These are phyloP conservation scores for Tromatobia lineatoria DNA, from an alignment of 2,888 invertebrate genomes.

Conservation along the genomic window DNA sequence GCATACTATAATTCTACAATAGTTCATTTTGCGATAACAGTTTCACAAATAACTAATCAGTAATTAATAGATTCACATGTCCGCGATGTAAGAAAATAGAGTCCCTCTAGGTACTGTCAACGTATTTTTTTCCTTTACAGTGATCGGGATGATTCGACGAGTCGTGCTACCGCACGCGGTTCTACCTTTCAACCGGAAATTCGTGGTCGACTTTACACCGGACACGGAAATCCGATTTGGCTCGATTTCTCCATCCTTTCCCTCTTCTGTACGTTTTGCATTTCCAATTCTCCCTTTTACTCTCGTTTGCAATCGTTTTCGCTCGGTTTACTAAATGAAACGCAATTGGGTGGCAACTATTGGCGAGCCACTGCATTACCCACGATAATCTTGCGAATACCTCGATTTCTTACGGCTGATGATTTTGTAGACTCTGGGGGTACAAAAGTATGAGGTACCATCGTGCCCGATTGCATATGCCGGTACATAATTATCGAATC, in stretches of 20 bases:
- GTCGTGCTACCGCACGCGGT: not conserved
- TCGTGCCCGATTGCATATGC: constrained; percentile 42
- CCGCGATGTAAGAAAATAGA: not conserved
- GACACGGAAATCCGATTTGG: constrained; percentile 76
- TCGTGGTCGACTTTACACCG: constrained; percentile 68
- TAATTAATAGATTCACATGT: not conserved
- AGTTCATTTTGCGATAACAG: too few relatives aligned
- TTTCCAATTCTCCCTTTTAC: not conserved
- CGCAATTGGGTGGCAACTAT: too few relatives aligned
- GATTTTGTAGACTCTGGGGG: not conserved
- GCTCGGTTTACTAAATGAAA: constrained; percentile 2
- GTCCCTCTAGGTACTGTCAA: not conserved
- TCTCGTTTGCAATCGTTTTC: constrained; percentile 9
- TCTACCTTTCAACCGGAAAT: constrained; percentile 70
- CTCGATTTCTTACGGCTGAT: not conserved
- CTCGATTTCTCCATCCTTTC: constrained; percentile 69
- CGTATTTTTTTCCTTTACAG: not conserved
- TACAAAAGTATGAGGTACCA: not conserved
- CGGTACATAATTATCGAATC: constrained; percentile 65
- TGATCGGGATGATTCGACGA: not conserved
- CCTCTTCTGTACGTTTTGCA: not conserved
- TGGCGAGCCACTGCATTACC: not conserved
- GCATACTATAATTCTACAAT: too few relatives aligned
- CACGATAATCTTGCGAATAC: not conserved
- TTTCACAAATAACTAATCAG: too few relatives aligned